Conservation (phyloP, 2,113 vertebrate species). For the Heterotis niloticus region DNA sequence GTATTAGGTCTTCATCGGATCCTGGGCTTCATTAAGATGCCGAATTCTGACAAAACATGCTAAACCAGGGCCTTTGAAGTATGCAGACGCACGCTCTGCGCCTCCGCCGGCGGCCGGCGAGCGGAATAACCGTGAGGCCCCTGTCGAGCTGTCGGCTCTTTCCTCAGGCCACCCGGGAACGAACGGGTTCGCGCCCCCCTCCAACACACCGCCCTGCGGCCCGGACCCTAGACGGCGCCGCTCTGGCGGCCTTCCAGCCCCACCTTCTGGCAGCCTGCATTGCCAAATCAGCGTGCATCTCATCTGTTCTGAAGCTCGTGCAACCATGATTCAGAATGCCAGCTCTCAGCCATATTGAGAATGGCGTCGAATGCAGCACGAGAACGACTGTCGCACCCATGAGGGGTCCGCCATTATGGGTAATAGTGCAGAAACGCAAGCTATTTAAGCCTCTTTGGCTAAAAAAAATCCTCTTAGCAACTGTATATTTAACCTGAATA, state of each 20-base stretch:
- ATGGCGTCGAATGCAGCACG: no score
- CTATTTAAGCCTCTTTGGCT: neutral
- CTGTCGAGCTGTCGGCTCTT: neutral
- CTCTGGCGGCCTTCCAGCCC: neutral
- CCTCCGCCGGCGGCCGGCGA: neutral
- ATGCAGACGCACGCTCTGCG: neutral
- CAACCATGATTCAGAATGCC: no score
- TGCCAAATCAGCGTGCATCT: neutral
- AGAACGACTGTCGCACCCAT: neutral
- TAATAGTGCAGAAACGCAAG: neutral
- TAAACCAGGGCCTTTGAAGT: slow-evolving; percentile 9
- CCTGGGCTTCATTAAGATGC: neutral
- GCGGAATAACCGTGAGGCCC: neutral
- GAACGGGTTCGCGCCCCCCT: no score
- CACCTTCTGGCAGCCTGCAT: neutral
- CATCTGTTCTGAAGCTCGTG: no score
- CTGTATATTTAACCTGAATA: neutral
- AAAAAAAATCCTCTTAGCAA: neutral
- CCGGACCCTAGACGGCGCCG: neutral
- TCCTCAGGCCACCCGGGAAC: neutral
- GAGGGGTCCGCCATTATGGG: neutral
- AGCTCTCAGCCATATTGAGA: no score
- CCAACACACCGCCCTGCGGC: neutral
- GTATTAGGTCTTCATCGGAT: slow-evolving; percentile 1
- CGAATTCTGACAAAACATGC: neutral